These are phyloP conservation scores for Clarias macrocephalus DNA, from an alignment of 2,113 vertebrate genomes.

Conservation along the genomic window DNA sequence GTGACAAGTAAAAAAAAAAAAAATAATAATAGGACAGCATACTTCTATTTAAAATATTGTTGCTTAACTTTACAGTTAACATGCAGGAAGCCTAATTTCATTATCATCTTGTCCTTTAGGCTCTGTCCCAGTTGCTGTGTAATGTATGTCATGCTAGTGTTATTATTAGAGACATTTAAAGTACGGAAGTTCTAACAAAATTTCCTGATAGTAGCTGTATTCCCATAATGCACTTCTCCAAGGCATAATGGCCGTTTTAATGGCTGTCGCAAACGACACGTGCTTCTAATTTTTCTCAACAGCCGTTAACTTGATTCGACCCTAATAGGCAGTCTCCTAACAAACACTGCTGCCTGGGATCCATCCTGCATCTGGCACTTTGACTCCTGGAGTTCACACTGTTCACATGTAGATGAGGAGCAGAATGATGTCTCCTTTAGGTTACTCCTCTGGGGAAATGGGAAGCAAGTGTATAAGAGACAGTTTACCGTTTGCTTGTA, in stretches of 20 bases:
- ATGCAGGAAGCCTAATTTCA: background rate
- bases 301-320: background rate
- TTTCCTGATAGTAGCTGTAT: background rate
- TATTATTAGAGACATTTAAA: background rate
- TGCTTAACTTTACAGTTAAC: background rate
- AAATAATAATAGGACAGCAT: background rate
- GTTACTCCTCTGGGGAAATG: constrained; percentile 45
- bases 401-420: constrained; percentile 50
- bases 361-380: constrained; percentile 45
- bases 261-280: background rate
- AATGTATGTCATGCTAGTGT: background rate
- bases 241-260: background rate
- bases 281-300: background rate
- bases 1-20: background rate
- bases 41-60: background rate
- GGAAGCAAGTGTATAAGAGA: constrained; percentile 51
- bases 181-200: background rate
- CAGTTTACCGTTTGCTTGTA: constrained; percentile 45
- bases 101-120: background rate
- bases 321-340: background rate
- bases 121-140: background rate
- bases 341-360: background rate
- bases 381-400: constrained; percentile 32
- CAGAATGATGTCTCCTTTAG: constrained; percentile 30
- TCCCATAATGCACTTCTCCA: background rate